phyloP scores from a whole-genome alignment of 2,797 vertebrate species.

The Australoheros facetus region DNA sequence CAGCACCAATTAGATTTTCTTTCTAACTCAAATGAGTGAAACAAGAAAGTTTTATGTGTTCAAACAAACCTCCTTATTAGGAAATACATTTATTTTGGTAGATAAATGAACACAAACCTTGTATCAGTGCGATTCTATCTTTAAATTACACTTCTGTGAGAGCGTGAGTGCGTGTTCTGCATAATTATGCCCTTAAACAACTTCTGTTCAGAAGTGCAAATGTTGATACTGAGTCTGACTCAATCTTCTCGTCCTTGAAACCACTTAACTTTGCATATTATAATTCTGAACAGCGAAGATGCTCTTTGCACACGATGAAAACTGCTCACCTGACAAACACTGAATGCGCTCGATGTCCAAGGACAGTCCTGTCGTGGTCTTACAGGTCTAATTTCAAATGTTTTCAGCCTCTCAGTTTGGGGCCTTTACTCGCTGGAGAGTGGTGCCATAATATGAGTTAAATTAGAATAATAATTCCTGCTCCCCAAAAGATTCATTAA shows the following conservation, averaged over 20 bases:
- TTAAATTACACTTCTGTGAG: conserved; percentile 31
- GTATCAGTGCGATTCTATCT: conserved; percentile 31
- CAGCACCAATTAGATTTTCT: not conserved
- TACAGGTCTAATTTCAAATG: conserved; percentile 22
- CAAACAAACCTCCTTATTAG: conserved; percentile 13
- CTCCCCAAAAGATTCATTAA: conserved; percentile 58
- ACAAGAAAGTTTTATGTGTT: conserved; percentile 10
- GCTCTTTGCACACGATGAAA: not conserved
- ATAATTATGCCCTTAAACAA: conserved; percentile 14
- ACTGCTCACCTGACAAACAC: conserved; percentile 20
- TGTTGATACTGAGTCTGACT: conserved; percentile 2
- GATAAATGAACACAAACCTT: conserved; percentile 29
- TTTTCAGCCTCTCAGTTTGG: conserved; percentile 26
- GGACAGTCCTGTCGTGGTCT: not conserved
- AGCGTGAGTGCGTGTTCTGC: not conserved
- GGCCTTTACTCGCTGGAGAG: conserved; percentile 23
- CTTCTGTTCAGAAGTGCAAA: conserved; percentile 14
- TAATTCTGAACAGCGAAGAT: not conserved
- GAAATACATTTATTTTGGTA: conserved; percentile 26
- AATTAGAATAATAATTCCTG: conserved; percentile 59
- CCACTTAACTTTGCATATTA: conserved; percentile 25
- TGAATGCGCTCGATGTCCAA: not conserved
- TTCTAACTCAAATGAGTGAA: conserved; percentile 2
- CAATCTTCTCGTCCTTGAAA: conserved; percentile 51
- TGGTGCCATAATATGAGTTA: conserved; percentile 43